Percentiles rank a stretch among this genome's conserved stretches.
These are phyloP conservation scores for Macropodus opercularis DNA, from an alignment of 2,797 vertebrate genomes.

Conservation along the genomic window DNA sequence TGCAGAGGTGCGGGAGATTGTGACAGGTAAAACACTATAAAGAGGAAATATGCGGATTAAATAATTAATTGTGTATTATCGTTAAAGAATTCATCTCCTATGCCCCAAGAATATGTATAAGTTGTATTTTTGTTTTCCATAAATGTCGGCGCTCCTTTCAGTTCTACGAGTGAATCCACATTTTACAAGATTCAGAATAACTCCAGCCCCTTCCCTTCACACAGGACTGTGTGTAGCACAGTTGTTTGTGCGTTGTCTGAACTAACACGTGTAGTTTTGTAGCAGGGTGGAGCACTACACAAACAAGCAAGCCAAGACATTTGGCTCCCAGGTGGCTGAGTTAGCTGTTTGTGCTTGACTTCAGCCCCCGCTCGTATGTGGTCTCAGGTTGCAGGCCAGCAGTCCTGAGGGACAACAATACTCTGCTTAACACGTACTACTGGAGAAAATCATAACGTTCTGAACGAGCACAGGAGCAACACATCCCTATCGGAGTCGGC, in stretches of 20 bases:
- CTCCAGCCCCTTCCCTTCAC: slow-evolving; percentile 13
- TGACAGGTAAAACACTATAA: slow-evolving; percentile 85
- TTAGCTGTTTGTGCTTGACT: slow-evolving; percentile 70
- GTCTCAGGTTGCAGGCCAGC: slow-evolving; percentile 56
- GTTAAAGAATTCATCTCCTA: too few species aligned
- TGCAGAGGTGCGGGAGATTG: slow-evolving; percentile 93
- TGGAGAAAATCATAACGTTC: slow-evolving; percentile 20
- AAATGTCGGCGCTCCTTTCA: too few species aligned
- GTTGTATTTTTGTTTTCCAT: too few species aligned
- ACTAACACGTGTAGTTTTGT: slow-evolving; percentile 63
- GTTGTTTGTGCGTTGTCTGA: slow-evolving; percentile 44
- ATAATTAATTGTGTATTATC: too few species aligned
- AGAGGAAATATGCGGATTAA: neutral
- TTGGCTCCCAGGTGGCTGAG: slow-evolving; percentile 77
- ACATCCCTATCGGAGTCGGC: slow-evolving; percentile 15
- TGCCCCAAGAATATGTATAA: too few species aligned
- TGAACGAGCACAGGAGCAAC: neutral
- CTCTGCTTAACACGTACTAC: slow-evolving; percentile 11
- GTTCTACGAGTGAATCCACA: too few species aligned
- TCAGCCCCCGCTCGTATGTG: slow-evolving; percentile 41
- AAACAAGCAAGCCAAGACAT: slow-evolving; percentile 68
- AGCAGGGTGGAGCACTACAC: slow-evolving; percentile 64
- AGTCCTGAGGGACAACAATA: slow-evolving; percentile 36
- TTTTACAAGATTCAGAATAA: slow-evolving; percentile 36
- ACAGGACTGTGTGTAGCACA: slow-evolving; percentile 10